These are phyloP conservation scores for Dryobotodes eremita DNA, from an alignment of 2,888 invertebrate genomes.

Conservation along the genomic window DNA sequence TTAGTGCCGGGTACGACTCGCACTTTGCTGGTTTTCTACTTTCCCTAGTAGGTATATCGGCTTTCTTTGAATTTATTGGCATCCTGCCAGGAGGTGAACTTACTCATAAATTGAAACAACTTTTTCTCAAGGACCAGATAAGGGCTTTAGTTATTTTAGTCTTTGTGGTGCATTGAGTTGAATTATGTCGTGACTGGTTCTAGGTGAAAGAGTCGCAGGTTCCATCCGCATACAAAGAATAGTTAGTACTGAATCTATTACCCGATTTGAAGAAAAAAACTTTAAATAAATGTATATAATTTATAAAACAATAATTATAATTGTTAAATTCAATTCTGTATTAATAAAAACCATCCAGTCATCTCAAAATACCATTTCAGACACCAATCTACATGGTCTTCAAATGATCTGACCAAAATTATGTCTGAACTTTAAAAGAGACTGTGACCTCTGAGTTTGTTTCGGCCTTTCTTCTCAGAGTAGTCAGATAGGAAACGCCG, in stretches of 20 bases:
- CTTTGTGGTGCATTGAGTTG: neutral
- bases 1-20: no score
- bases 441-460: no score
- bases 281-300: no score
- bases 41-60: neutral
- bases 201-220: neutral
- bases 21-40: neutral
- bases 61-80: conserved; percentile 28
- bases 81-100: conserved; percentile 8
- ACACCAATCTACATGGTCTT: no score
- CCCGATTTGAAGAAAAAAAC: neutral
- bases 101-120: neutral
- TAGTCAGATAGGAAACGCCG: no score
- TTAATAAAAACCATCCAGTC: no score
- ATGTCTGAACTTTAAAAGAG: no score
- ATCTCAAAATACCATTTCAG: no score
- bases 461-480: no score
- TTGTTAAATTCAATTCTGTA: no score
- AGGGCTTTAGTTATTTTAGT: neutral
- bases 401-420: no score
- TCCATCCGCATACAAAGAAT: neutral
- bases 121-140: neutral
- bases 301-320: no score
- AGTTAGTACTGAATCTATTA: neutral
- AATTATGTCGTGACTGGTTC: neutral